phyloP scores from a whole-genome alignment of 2,888 invertebrate genomes.

The Eugnorisma glareosa region DNA sequence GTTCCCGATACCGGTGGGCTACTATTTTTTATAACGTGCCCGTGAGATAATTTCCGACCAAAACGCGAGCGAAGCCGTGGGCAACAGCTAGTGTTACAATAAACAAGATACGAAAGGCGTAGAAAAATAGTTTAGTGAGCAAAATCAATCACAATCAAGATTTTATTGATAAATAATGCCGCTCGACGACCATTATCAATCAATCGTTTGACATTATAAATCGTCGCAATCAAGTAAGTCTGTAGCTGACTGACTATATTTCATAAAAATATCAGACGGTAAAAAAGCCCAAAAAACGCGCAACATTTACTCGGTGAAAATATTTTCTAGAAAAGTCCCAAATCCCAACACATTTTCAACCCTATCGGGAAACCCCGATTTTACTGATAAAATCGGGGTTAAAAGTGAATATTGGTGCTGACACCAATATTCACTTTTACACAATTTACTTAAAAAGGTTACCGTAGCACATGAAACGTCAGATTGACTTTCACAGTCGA shows the following conservation, averaged over 20 bases:
- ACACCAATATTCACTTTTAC: conserved; percentile 51
- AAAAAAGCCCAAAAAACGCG: conserved; percentile 18
- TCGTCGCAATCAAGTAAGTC: conserved; percentile 26
- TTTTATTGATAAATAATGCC: conserved; percentile 20
- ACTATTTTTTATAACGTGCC: no score
- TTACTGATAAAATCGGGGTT: no score
- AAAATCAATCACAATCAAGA: conserved; percentile 33
- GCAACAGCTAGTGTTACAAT: no score
- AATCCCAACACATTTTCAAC: conserved; percentile 26
- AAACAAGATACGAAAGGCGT: not conserved
- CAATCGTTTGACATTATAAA: conserved; percentile 29
- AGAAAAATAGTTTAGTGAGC: not conserved
- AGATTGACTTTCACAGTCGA: conserved; percentile 68
- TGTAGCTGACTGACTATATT: not conserved
- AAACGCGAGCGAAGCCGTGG: no score
- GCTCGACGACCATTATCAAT: conserved; percentile 11
- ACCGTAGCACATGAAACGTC: conserved; percentile 57
- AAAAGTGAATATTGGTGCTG: no score
- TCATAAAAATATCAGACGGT: conserved; percentile 14
- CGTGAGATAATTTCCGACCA: no score
- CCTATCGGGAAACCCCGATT: conserved; percentile 37
- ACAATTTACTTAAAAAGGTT: conserved; percentile 62
- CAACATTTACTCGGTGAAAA: conserved; percentile 38
- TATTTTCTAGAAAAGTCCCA: conserved; percentile 36
- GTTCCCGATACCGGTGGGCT: no score